Evolutionary conservation across 2,888 invertebrate genomes (phyloP), one percentile per base, ranked within the genome.

Genomic region (Corythucha ciliata): DNA sequence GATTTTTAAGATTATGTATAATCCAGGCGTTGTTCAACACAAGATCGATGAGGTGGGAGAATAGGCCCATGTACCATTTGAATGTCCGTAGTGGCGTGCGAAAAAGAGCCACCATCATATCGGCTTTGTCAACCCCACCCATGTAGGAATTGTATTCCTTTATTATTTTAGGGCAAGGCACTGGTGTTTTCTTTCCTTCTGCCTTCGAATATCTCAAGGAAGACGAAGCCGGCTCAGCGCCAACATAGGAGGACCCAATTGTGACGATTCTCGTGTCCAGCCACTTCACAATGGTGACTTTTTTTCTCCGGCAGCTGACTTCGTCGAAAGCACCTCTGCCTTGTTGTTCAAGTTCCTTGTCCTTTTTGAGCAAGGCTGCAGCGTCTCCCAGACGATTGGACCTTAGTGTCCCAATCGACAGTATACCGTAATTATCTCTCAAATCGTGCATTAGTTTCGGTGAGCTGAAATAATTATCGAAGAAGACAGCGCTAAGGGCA

Each of bases 401-500:
- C 46, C 53, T 22, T 7, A 57, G 27, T 10, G 58, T 58, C 16
- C 58, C 57, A 14, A 56, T 21, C 6, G 48, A 26, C 7, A 57
- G 26, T 20, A 57, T 54, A 8, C 54, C n/a, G n/a, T n/a, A n/a
- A n/a, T n/a, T n/a, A n/a, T n/a, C n/a, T n/a, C n/a, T n/a, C n/a
- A n/a, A n/a, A n/a, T n/a, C n/a, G n/a, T n/a, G n/a, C 8, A 56
- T 46, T 3, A 57, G 39, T 26, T 55, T 47, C 2, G 53, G 24
- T n/a, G 48, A 52, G 2, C 44, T 36, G 40, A 59, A 60, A 29
- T 44, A 63, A 45, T 60, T 62, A 41, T 63, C 62, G 46, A 59
- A 61, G 51, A 57, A 62, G 8, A 62, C 52, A 40, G 52, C 36
- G 16, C 32, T 25, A 10, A 42, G 16, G 33, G 57, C 33, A 20